Percentiles rank a stretch among this genome's conserved stretches.
Evolutionary conservation across 2,888 invertebrate genomes (phyloP).

Genomic region (Ceraclea dissimilis): DNA sequence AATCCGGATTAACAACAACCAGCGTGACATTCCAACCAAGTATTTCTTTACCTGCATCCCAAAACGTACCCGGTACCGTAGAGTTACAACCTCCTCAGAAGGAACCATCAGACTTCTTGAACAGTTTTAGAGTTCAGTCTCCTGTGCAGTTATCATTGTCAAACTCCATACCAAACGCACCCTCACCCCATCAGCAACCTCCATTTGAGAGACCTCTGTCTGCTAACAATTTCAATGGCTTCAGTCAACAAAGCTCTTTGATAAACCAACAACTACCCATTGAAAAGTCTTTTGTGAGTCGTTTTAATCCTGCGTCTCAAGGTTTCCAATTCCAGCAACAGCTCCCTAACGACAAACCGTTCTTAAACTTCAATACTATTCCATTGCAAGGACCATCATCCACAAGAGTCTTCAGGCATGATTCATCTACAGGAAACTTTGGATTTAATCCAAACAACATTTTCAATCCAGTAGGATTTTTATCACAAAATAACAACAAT

Average conservation of each 20-base stretch:
- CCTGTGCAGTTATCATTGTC: constrained; percentile 37
- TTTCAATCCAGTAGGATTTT: constrained; percentile 34
- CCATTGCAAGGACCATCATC: constrained; percentile 29
- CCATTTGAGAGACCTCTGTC: constrained; percentile 29
- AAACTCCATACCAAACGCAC: constrained; percentile 28
- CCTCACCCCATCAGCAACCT: constrained; percentile 32
- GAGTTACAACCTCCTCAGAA: constrained; percentile 51
- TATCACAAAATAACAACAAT: constrained; percentile 13
- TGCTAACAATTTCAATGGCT: constrained; percentile 30
- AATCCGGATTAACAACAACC: constrained; percentile 23
- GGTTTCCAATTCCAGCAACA: constrained; percentile 33
- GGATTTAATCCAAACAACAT: constrained; percentile 47
- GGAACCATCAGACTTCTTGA: constrained; percentile 49
- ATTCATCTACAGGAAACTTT: constrained; percentile 55
- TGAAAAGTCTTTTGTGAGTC: constrained; percentile 28
- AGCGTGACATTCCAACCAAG: constrained; percentile 41
- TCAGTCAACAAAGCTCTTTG: constrained; percentile 28
- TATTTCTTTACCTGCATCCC: constrained; percentile 35
- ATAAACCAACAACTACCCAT: constrained; percentile 36
- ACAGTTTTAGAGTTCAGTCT: constrained; percentile 43
- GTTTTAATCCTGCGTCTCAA: constrained; percentile 33
- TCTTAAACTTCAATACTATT: constrained; percentile 31
- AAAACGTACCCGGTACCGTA: constrained; percentile 34
- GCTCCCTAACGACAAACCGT: constrained; percentile 30
- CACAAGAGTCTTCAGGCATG: constrained; percentile 47